Evolutionary conservation across 2,888 invertebrate genomes (phyloP), one percentile per base, ranked within the genome.

Genomic region (Netelia virgata): DNA sequence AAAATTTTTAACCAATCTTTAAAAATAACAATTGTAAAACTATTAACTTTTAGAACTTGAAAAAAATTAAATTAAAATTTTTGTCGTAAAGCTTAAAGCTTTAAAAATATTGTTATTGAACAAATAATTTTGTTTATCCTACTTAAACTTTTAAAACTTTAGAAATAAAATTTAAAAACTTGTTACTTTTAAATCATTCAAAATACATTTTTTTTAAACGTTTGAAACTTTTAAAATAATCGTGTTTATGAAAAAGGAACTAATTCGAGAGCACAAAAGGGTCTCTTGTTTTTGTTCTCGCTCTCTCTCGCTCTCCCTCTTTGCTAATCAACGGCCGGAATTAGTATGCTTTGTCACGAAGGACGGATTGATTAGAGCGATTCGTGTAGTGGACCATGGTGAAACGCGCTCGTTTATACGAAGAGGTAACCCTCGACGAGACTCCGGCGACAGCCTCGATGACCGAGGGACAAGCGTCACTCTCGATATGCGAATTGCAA

Each of bases 351-450:
- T 81, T 66, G 84, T 66, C 66, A 72, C 87, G 88, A 87, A 88
- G 88, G 88, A 88, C 86, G 79, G 84, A 87, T 88, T 85, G 86
- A 87, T 89, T 89, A 89, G 85, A 87, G n/a, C 79, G 47, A 61
- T 20, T 36, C 20, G 59, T 47, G 41, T 47, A 50, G 50, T 41
- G 41, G 43, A 61, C 10, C 23, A 28, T 18, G 55, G n/a, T 61
- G 61, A 63, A 55, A 61, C 61, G 53, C 63, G 77, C 36, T 36
- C 69, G 47, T 23, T 16, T 16, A 57, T 57, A 18, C 16, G 5
- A 18, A 57, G 47, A 47, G 14, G 2, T 47, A 14, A 47, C 47
- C 47, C 57, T 57, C 57, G 18, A 18, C 57, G 18, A 57, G 57
- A 18, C 57, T 16, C 8, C 10, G 11, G 3, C 11, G 47, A 47